phyloP scores from a whole-genome alignment of 2,888 invertebrate genomes.

The Andrena hattorfiana region DNA sequence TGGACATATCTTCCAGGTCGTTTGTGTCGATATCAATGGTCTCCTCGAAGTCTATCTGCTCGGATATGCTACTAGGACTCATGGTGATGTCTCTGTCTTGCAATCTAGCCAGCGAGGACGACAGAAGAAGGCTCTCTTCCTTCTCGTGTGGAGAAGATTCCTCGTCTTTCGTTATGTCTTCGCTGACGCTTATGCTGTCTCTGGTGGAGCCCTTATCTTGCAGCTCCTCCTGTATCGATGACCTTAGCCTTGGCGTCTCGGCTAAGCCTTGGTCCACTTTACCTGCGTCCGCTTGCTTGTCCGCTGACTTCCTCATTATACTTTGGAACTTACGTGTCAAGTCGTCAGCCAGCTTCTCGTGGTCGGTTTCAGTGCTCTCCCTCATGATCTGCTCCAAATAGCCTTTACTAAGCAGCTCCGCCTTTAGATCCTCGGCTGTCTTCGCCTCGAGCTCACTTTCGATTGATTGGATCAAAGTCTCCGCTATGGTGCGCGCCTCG shows the following conservation, averaged over 20 bases:
- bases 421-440: conserved; percentile 64
- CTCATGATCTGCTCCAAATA: conserved; percentile 66
- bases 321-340: conserved; percentile 79
- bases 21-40: conserved; percentile 72
- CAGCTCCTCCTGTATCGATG: conserved; percentile 66
- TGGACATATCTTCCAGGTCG: conserved; percentile 68
- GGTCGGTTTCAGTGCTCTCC: conserved; percentile 62
- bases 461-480: conserved; percentile 79
- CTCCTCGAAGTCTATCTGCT: conserved; percentile 80
- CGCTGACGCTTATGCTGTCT: conserved; percentile 79
- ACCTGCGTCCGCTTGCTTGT: conserved; percentile 28
- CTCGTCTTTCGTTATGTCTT: conserved; percentile 81
- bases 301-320: conserved; percentile 73
- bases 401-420: conserved; percentile 50
- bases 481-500: conserved; percentile 78
- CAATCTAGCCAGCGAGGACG: conserved; percentile 73
- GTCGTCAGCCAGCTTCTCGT: conserved; percentile 80
- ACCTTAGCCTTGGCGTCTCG: conserved; percentile 20
- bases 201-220: conserved; percentile 73
- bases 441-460: conserved; percentile 78
- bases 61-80: conserved; percentile 82
- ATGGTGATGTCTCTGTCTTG: conserved; percentile 79
- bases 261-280: conserved; percentile 3
- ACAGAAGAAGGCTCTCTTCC: conserved; percentile 75
- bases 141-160: conserved; percentile 77